These are phyloP conservation scores for Biston stratarius DNA, from an alignment of 2,888 invertebrate species.

Conservation along the genomic window DNA sequence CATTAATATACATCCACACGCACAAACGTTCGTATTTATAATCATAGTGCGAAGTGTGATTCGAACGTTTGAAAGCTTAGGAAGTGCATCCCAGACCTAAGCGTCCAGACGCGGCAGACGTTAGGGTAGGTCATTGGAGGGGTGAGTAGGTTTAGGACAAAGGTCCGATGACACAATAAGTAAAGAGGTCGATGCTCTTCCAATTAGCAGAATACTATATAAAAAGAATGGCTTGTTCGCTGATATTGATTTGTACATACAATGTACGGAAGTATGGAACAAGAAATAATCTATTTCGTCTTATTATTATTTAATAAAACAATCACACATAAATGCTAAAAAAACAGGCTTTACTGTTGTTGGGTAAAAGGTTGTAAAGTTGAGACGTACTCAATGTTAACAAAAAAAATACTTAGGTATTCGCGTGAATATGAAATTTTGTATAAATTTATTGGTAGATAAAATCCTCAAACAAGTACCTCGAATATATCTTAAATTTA, in stretches of 20 bases:
- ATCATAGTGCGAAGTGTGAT: neutral
- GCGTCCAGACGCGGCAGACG: conserved; percentile 57
- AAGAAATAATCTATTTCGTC: no score
- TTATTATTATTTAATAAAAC: no score
- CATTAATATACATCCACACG: no score
- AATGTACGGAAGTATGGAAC: no score
- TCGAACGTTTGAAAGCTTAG: conserved; percentile 11
- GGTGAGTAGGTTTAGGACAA: conserved; percentile 48
- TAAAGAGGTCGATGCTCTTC: conserved; percentile 31
- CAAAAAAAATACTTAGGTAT: no score
- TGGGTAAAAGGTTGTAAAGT: no score
- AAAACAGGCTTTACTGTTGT: no score
- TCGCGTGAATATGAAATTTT: neutral
- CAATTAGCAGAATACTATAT: neutral
- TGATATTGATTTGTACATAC: neutral
- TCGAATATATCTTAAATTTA: neutral
- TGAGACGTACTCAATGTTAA: no score
- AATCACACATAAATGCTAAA: no score
- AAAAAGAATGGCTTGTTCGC: neutral
- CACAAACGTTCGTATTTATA: no score
- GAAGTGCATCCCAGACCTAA: conserved; percentile 47
- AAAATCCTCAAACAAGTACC: neutral
- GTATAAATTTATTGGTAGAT: neutral
- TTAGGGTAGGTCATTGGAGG: conserved; percentile 70
- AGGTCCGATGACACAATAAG: conserved; percentile 37